A percentile compares a stretch with the other conserved stretches of the same genome.
These are phyloP conservation scores for Nezara viridula DNA, from an alignment of 2,888 invertebrate species.

Conservation along the genomic window DNA sequence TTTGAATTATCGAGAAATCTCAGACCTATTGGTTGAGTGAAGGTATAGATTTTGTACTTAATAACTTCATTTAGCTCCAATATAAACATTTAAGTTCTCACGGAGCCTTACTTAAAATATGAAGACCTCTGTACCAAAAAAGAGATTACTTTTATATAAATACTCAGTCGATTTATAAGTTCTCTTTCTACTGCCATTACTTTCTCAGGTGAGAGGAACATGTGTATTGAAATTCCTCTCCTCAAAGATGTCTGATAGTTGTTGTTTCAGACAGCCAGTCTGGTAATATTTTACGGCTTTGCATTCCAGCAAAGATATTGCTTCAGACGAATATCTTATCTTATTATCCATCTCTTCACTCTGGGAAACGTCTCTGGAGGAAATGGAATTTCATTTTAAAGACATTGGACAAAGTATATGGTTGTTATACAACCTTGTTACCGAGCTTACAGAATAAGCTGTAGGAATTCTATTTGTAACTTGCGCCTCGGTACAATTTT, in stretches of 20 bases:
- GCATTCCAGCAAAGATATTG: not conserved
- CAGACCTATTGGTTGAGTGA: no score
- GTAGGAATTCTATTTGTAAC: not conserved
- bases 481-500: not conserved
- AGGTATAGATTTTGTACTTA: no score
- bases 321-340: not conserved
- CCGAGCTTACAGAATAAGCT: not conserved
- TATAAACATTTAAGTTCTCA: no score
- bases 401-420: not conserved
- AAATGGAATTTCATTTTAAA: slow-evolving; percentile 20
- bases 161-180: no score
- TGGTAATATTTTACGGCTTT: not conserved
- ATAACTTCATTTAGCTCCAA: no score
- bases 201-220: not conserved
- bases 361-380: not conserved
- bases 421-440: not conserved
- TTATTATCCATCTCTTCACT: not conserved
- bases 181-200: not conserved
- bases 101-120: no score
- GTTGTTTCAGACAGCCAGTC: not conserved
- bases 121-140: no score
- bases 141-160: no score
- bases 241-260: not conserved
- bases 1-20: no score
- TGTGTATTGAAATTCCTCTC: not conserved